Conservation (phyloP, 2,113 vertebrate genomes). For the Cyrtonyx montezumae region DNA sequence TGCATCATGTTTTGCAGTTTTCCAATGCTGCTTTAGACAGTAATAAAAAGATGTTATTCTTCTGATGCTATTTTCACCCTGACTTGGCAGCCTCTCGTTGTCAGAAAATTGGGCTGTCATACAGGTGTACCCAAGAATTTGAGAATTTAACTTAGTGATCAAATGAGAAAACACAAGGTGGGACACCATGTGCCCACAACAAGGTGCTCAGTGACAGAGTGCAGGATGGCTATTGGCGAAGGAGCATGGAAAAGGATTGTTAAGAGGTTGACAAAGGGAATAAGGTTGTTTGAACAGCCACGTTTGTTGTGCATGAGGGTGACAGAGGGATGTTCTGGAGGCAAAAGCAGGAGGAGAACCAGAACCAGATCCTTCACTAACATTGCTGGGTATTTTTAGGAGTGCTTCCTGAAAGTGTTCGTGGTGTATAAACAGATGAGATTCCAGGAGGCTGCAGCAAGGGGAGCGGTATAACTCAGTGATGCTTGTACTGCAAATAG, state of each 20-base stretch:
- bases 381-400: slow-evolving; percentile 49
- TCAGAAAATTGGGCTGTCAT: neutral
- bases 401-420: slow-evolving; percentile 36
- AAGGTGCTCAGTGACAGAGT: neutral
- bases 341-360: neutral
- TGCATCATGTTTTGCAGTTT: neutral
- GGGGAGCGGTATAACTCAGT: slow-evolving; percentile 8
- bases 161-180: neutral
- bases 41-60: neutral
- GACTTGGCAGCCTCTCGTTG: neutral
- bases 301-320: neutral
- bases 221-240: neutral
- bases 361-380: slow-evolving; percentile 23
- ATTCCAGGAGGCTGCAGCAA: slow-evolving; percentile 39
- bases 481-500: slow-evolving; percentile 44
- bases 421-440: slow-evolving; percentile 17
- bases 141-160: neutral
- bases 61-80: neutral
- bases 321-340: slow-evolving; percentile 15
- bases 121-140: neutral
- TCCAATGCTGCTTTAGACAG: neutral
- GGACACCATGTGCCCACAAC: neutral
- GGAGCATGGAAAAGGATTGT: neutral
- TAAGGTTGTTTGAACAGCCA: neutral
- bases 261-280: neutral